Evolutionary conservation across 2,888 invertebrate genomes (phyloP).

Genomic region (Hydrotaea cyrtoneurina): DNA sequence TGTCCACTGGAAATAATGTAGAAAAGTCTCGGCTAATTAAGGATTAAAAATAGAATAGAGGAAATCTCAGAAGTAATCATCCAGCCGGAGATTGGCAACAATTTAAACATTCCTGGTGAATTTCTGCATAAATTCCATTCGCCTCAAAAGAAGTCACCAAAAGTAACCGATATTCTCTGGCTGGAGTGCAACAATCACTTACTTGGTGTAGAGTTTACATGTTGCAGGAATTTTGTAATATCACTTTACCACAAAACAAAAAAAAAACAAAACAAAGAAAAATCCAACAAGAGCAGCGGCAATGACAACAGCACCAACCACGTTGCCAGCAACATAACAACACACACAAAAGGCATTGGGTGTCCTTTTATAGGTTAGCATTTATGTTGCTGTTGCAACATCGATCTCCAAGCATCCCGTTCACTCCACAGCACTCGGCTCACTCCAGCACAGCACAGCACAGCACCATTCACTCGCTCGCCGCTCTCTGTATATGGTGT

Average conservation of each 20-base stretch:
- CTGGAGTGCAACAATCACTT: conserved; percentile 12
- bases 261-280: conserved; percentile 24
- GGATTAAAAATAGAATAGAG: conserved; percentile 22
- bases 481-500: conserved; percentile 54
- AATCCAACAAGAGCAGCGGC: neutral
- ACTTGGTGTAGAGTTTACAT: conserved; percentile 49
- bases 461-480: conserved; percentile 5
- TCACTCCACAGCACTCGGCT: neutral
- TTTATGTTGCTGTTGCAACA: conserved; percentile 53
- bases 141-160: conserved; percentile 34
- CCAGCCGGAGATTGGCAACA: conserved; percentile 42
- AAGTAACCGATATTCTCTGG: conserved; percentile 55
- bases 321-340: neutral
- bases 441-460: neutral
- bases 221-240: conserved; percentile 65
- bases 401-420: neutral
- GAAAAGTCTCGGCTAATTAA: conserved; percentile 3
- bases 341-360: conserved; percentile 40
- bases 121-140: conserved; percentile 34
- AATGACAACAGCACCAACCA: neutral
- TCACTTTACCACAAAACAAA: conserved; percentile 60
- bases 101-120: conserved; percentile 26
- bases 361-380: conserved; percentile 66
- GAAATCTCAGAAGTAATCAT: conserved; percentile 15
- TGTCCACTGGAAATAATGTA: neutral